These are phyloP conservation scores for Araneus ventricosus DNA, from an alignment of 1,140 invertebrate species.

Conservation along the genomic window DNA sequence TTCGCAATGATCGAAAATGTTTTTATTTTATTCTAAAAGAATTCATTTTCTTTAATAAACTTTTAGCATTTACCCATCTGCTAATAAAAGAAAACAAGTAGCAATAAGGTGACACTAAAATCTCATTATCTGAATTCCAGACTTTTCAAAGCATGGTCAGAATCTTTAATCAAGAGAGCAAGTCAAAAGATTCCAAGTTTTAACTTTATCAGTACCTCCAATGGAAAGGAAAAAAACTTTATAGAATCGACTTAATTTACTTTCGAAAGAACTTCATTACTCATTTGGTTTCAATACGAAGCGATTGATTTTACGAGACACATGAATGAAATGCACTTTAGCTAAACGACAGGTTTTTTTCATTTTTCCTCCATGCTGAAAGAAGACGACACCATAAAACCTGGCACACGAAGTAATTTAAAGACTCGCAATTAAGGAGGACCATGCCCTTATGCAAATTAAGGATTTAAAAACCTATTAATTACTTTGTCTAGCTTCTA, in stretches of 20 bases:
- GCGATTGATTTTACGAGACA: constrained; percentile 15
- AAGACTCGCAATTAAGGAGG: constrained; percentile 28
- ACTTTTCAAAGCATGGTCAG: neutral
- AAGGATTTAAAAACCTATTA: constrained; percentile 42
- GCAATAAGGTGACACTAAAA: neutral
- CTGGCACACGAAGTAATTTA: constrained; percentile 1
- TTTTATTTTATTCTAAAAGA: neutral
- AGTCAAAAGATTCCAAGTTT: neutral
- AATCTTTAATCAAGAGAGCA: neutral
- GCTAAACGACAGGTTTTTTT: neutral
- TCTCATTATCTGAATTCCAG: neutral
- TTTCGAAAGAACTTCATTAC: constrained; percentile 19
- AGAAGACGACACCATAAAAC: constrained; percentile 4
- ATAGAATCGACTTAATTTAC: neutral
- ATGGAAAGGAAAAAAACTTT: neutral
- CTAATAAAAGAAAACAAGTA: neutral
- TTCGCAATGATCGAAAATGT: no score
- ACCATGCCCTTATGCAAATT: constrained; percentile 41
- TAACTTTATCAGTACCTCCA: neutral
- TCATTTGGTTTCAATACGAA: constrained; percentile 9
- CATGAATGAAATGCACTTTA: neutral
- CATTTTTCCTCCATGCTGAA: neutral
- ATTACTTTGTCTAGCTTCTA: neutral
- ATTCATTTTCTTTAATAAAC: neutral
- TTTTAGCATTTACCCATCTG: neutral